A percentile compares a stretch with the other conserved stretches of the same genome.
phyloP scores from a whole-genome alignment of 2,113 vertebrate genomes.

The Dasyprocta punctata region DNA sequence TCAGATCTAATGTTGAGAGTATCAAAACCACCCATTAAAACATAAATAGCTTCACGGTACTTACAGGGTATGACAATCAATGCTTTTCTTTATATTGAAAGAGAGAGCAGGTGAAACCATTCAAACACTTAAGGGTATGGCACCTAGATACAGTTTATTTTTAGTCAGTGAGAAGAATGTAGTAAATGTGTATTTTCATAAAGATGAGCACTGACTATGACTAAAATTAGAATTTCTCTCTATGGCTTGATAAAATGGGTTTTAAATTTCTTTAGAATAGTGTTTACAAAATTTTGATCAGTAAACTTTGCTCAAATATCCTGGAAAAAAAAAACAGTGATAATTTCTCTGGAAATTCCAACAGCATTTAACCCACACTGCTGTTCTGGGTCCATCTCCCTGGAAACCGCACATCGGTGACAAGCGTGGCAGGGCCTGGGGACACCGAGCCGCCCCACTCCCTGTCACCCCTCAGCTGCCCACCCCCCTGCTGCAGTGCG shows the following conservation, averaged over 20 bases:
- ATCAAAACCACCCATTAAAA: background rate
- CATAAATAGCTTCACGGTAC: background rate
- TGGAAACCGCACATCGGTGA: background rate
- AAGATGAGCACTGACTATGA: background rate
- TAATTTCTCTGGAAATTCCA: background rate
- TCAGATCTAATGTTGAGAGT: background rate
- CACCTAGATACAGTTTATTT: background rate
- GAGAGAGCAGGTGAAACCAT: background rate
- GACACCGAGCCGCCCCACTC: background rate
- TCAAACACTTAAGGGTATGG: background rate
- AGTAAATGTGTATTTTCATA: background rate
- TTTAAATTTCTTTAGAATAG: background rate
- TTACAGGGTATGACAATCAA: background rate
- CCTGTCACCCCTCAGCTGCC: background rate
- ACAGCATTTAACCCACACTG: background rate
- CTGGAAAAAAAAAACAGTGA: background rate
- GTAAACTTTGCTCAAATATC: background rate
- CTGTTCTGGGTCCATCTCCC: background rate
- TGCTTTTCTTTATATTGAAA: background rate
- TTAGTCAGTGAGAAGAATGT: background rate
- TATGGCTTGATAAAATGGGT: background rate
- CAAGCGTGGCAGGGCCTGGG: background rate
- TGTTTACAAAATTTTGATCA: background rate
- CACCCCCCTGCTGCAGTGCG: no score
- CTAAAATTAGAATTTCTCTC: background rate